Evolutionary conservation across 2,797 vertebrate species (phyloP).

Genomic region (Telmatherina bonti): DNA sequence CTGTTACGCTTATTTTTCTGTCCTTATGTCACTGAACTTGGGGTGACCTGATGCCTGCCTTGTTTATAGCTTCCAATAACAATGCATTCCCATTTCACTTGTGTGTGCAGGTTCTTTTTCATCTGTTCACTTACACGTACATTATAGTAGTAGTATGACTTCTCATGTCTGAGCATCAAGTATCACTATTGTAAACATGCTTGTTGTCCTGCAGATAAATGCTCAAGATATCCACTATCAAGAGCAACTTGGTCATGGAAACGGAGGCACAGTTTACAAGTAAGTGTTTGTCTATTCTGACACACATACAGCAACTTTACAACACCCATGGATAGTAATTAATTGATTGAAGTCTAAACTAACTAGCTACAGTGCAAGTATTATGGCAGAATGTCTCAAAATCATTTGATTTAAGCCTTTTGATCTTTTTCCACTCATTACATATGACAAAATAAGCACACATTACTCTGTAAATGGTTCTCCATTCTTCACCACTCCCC

Average conservation of each 20-base stretch:
- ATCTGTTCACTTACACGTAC: conserved; percentile 55
- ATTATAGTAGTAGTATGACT: conserved; percentile 55
- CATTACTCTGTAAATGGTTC: conserved; percentile 6
- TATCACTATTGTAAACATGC: conserved; percentile 35
- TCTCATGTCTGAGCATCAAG: conserved; percentile 34
- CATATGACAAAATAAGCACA: conserved; percentile 9
- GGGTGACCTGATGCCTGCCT: conserved; percentile 90
- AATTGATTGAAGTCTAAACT: no score
- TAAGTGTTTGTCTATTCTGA: conserved; percentile 78
- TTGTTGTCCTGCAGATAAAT: conserved; percentile 90
- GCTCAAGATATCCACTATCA: conserved; percentile 97
- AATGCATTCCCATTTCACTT: conserved; percentile 60
- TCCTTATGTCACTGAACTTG: conserved; percentile 90
- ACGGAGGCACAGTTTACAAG: conserved; percentile 98
- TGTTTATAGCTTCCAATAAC: conserved; percentile 91
- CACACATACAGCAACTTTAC: not conserved
- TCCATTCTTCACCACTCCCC: conserved; percentile 15
- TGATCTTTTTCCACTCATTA: not conserved
- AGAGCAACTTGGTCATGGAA: conserved; percentile 98
- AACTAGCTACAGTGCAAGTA: conserved; percentile 13
- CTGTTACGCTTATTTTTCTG: conserved; percentile 42
- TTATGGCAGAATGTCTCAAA: not conserved
- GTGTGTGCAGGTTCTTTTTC: conserved; percentile 48
- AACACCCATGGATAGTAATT: conserved; percentile 23
- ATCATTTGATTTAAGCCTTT: conserved; percentile 17